Evolutionary conservation across 2,888 invertebrate genomes (phyloP).

Genomic region (Byasa hedistus): DNA sequence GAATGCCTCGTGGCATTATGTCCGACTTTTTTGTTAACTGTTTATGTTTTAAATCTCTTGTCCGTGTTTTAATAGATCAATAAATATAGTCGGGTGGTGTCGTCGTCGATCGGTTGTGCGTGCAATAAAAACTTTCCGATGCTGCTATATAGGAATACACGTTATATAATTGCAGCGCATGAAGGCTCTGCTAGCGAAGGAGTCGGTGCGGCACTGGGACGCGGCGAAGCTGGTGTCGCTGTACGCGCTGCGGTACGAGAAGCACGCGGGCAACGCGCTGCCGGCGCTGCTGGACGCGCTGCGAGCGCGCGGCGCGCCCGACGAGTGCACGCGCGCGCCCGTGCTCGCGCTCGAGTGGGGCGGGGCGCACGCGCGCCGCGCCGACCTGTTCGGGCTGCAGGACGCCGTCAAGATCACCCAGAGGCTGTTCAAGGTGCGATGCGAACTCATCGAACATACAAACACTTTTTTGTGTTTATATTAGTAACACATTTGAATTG

Average conservation of each 20-base stretch:
- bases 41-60: too few species aligned
- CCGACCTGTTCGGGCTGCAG: constrained; percentile 90
- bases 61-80: too few species aligned
- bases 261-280: constrained; percentile 89
- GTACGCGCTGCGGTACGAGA: constrained; percentile 96
- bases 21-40: too few species aligned
- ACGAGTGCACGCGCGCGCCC: constrained; percentile 81
- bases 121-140: too few species aligned
- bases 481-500: too few species aligned
- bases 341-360: constrained; percentile 89
- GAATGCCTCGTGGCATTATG: too few species aligned
- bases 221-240: constrained; percentile 93
- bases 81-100: too few species aligned
- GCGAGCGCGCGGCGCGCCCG: constrained; percentile 85
- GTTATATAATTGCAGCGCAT: constrained; percentile 80
- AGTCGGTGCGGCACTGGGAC: constrained; percentile 87
- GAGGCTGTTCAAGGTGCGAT: constrained; percentile 86
- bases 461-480: too few species aligned
- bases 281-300: constrained; percentile 87
- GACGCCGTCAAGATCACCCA: constrained; percentile 95
- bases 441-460: background rate
- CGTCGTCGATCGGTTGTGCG: too few species aligned
- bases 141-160: background rate
- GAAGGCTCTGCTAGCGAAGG: constrained; percentile 87
- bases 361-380: constrained; percentile 88